Base-by-base conservation (phyloP, 2,113 vertebrate genomes). In the Melanostigma gelatinosum region DNA sequence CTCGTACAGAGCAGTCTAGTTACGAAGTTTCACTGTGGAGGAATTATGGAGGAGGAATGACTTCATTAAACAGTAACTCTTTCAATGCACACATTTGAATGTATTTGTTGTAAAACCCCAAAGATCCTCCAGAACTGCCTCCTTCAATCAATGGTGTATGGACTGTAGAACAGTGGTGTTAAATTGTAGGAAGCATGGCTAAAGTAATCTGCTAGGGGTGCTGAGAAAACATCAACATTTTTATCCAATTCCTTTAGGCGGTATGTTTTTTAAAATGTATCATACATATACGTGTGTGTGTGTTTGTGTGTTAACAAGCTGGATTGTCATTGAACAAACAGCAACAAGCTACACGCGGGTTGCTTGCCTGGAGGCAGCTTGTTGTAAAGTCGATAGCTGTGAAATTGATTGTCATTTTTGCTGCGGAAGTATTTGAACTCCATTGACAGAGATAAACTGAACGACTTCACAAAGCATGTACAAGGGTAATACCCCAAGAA, bases 371-470 rank as follows among this genome's bases (percentile, higher is more conserved):
- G 18, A 74, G 71, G 71, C 46, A 4, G 57, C n/a, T 75, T 18
- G 66, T 71, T 76, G 60, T 76, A 27, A 65, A 72, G 73, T 82
- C 27, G 12, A 77, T 82, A 72, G 36, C 15, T 76, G 73, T 76
- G 66, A 82, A 82, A 82, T 71, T 76, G 80, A 82, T 82, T 32
- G 38, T 64, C 65, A 29, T 70, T 72, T 74, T 40, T 38, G 54
- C 54, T 32, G 6, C 55, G n/a, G 36, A 40, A 18, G 63, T 57
- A 64, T 71, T 82, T 76, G 18, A 72, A 72, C 60, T 77, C 29
- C 67, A 72, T 34, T n/a, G 52, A 67, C 74, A 52, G 52, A 66
- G 52, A 50, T 61, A 71, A 64, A 82, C 20, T 46, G 4, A 76
- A 77, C 24, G 6, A 61, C 42, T 71, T 48, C 40, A 20, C 72